These are phyloP conservation scores for Stegostoma tigrinum DNA, from an alignment of 2,113 vertebrate species.

Conservation along the genomic window DNA sequence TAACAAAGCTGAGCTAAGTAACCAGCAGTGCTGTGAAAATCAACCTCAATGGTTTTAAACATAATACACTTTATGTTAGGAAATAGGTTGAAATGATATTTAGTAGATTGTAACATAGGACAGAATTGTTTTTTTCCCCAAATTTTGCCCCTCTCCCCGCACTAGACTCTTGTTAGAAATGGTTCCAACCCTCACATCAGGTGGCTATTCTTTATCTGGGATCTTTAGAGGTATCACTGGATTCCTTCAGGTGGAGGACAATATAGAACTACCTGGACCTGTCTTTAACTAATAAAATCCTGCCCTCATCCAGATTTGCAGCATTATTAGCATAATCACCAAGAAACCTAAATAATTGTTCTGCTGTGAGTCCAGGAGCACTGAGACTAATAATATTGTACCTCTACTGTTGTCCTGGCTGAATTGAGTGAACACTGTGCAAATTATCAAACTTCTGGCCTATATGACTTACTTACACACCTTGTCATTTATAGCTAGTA, in stretches of 20 bases:
- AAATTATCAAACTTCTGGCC: not conserved
- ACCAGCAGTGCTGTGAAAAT: conserved; percentile 23
- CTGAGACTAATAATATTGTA: not conserved
- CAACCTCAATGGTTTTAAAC: not conserved
- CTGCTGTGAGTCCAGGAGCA: not conserved
- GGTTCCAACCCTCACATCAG: not conserved
- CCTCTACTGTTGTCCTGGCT: not conserved
- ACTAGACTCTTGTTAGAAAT: not conserved
- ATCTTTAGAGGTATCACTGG: not conserved
- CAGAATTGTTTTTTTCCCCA: not conserved
- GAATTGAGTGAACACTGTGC: not conserved
- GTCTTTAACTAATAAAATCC: not conserved
- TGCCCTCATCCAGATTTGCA: not conserved
- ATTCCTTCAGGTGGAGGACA: not conserved
- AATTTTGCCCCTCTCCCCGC: not conserved
- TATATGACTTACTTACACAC: not conserved
- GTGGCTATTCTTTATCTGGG: not conserved
- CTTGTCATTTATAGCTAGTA: not conserved
- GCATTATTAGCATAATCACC: not conserved
- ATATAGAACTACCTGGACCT: not conserved
- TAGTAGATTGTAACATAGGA: not conserved
- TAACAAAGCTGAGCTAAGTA: conserved; percentile 15
- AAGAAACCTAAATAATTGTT: not conserved
- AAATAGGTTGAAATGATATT: not conserved
- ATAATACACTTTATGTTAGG: not conserved